Evolutionary conservation across 2,888 invertebrate genomes (phyloP), one percentile per base, ranked within the genome.

Genomic region (Oscheius sp.): DNA sequence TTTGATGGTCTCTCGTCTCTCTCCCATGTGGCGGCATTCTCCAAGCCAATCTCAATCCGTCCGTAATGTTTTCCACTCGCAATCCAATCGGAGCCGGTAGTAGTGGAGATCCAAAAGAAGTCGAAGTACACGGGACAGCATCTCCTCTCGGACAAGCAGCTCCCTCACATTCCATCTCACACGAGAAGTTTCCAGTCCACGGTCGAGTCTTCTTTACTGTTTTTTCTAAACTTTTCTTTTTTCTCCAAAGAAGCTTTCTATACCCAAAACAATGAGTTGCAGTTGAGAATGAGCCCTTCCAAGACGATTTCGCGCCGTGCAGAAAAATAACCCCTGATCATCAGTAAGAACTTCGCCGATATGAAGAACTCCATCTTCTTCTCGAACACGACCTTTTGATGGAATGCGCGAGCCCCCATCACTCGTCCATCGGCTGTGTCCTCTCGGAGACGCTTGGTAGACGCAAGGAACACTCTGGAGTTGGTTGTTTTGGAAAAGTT

Each of bases 321-420:
- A 85, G 52, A 81, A 81, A 72, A 82, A 85, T 17, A 82, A 72
- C 20, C 81, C 83, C 12, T 79, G 78, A 70, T 85, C 85, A 31
- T 78, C 76, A 20, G 37, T 10, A 48, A 71, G 55, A 2, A 80
- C 76, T 15, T 74, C 65, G 34, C 79, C 77, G 34, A 80, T 78
- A 27, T 57, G 55, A 31, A 80, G 71, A 3, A 75, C 42, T 2
- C 80, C 77, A n/a, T 77, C 65, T 20, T 73, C 69, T 29, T 77
- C 74, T 3, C 77, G 46, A 12, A 78, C 69, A 39, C 79, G 55
- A 39, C 79, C 79, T 12, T 64, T 70, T 15, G 50, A 20, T 3
- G 74, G 72, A 3, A 80, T 67, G 2, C 70, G 23, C 2, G 58
- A 23, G 12, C 80, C 80, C 33, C 75, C 76, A 17, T 69, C 77